Conservation (phyloP, 2,797 vertebrate genomes). For the Esox lucius region DNA sequence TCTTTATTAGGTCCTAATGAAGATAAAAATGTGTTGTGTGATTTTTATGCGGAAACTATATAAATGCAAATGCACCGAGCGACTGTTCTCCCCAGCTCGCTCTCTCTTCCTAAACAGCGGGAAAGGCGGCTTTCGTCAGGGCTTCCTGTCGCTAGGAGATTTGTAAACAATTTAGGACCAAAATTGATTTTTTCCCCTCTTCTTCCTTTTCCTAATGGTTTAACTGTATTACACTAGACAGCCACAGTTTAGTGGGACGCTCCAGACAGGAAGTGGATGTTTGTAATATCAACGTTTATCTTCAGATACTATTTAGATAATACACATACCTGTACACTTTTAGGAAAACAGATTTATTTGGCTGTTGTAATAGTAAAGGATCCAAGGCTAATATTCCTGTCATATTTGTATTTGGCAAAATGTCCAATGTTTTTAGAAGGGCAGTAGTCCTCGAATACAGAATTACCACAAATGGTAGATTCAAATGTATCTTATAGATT, state of each 20-base stretch:
- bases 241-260: conserved; percentile 7
- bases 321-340: background rate
- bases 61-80: conserved; percentile 70
- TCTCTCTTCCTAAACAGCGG: conserved; percentile 47
- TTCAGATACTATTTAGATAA: conserved; percentile 7
- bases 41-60: conserved; percentile 62
- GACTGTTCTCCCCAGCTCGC: conserved; percentile 28
- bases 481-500: background rate
- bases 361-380: conserved; percentile 6
- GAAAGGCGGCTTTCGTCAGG: conserved; percentile 40
- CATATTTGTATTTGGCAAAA: conserved; percentile 3
- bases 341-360: conserved; percentile 17
- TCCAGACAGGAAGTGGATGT: conserved; percentile 13
- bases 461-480: background rate
- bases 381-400: conserved; percentile 7
- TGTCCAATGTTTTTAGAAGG: background rate
- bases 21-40: conserved; percentile 66
- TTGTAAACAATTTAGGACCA: conserved; percentile 59
- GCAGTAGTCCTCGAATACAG: background rate
- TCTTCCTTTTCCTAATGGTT: conserved; percentile 38
- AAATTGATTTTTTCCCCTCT: conserved; percentile 47
- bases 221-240: conserved; percentile 31
- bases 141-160: conserved; percentile 47
- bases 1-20: conserved; percentile 73
- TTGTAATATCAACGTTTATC: conserved; percentile 17